phyloP scores from a whole-genome alignment of 2,113 vertebrate species.

The Rhagologus leucostigma region DNA sequence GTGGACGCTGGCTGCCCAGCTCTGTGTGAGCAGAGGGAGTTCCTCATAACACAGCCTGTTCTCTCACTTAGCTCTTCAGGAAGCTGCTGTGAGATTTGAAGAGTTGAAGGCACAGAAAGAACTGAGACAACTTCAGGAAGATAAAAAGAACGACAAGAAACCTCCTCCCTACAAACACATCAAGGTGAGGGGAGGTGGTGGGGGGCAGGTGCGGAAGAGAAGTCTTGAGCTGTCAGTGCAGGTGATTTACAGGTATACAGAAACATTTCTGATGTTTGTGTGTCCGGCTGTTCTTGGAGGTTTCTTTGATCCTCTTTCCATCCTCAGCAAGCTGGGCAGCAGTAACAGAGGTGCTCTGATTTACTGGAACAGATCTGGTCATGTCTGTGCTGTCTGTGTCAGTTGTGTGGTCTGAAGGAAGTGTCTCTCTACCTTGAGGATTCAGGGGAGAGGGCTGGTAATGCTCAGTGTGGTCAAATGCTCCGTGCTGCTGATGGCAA shows the following conservation, averaged over 20 bases:
- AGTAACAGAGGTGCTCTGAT: neutral
- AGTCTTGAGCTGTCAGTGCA: neutral
- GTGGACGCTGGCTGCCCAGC: neutral
- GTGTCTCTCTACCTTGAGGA: neutral
- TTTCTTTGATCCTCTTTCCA: neutral
- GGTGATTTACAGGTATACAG: neutral
- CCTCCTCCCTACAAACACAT: conserved; percentile 97
- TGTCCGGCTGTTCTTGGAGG: neutral
- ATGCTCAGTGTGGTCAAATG: neutral
- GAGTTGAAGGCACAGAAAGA: conserved; percentile 95
- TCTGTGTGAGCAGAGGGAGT: neutral
- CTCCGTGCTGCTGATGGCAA: neutral
- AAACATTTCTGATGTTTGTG: neutral
- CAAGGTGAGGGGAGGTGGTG: conserved; percentile 77
- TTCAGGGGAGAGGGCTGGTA: neutral
- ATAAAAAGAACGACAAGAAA: conserved; percentile 93
- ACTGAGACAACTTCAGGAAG: conserved; percentile 92
- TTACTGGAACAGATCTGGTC: neutral
- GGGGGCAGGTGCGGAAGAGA: neutral
- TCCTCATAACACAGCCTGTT: neutral
- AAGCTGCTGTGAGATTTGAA: conserved; percentile 90
- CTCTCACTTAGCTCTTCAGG: conserved; percentile 84
- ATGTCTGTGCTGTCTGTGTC: neutral
- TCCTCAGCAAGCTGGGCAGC: neutral
- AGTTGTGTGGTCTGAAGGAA: neutral